A percentile compares a stretch with the other conserved stretches of the same genome.
phyloP scores from a whole-genome alignment of 1,140 invertebrate species.

The Macrosteles quadrilineatus region DNA sequence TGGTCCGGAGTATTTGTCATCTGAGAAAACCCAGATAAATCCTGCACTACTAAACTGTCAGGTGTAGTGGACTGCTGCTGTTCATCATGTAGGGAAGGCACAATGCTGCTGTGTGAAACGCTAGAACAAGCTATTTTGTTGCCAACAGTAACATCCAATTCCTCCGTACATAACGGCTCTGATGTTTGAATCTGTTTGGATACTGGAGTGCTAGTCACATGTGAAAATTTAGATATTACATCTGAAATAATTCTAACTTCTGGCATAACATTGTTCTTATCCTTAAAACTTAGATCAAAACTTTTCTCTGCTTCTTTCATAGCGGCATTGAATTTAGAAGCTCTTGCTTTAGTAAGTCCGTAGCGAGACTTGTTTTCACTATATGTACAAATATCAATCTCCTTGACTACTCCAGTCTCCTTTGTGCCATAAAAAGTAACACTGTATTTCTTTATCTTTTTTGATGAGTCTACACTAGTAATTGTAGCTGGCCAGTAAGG shows the following conservation, averaged over 20 bases:
- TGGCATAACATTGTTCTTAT: background rate
- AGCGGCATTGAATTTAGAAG: background rate
- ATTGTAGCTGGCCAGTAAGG: background rate
- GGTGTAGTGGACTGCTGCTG: too few relatives aligned
- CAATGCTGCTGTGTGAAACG: too few relatives aligned
- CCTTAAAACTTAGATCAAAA: background rate
- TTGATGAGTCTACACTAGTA: background rate
- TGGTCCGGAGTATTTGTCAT: too few relatives aligned
- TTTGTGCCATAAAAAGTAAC: background rate
- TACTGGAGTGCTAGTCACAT: background rate
- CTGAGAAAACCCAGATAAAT: too few relatives aligned
- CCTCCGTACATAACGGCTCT: background rate
- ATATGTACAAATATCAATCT: slow-evolving; percentile 4
- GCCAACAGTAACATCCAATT: background rate
- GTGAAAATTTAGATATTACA: background rate
- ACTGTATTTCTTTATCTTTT: background rate
- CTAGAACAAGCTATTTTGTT: background rate
- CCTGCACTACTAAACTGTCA: too few relatives aligned
- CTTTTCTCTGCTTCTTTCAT: background rate
- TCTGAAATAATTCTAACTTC: background rate
- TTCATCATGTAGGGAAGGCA: too few relatives aligned
- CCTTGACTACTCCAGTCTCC: background rate
- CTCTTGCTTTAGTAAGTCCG: background rate
- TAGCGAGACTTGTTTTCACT: background rate
- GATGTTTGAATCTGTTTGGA: background rate